Evolutionary conservation across 2,888 invertebrate species (phyloP), one percentile per base, ranked within the genome.

Genomic region (Cheilosia scutellata): DNA sequence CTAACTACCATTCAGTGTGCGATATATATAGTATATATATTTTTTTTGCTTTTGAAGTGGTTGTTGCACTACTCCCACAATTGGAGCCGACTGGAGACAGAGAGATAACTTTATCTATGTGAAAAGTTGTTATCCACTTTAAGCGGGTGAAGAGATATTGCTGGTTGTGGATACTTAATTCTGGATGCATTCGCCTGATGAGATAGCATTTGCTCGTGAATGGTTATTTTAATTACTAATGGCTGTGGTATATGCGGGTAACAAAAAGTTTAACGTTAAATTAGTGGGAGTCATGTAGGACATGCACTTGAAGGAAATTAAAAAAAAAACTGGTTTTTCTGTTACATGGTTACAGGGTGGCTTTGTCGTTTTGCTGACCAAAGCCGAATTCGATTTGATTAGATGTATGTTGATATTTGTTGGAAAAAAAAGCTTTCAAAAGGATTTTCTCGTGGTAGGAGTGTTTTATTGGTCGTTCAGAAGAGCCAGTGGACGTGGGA

Each of bases 201-300:
- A 62, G 72, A 78, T 83, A 62, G 72, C 78, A 83, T 83, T 83
- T 77, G 72, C 71, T 60, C 60, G 55, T 62, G 82, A 83, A 83
- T 78, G 47, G 72, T 78, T 72, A 68, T 78, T 78, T 78, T 83
- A 83, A 83, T 83, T 83, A 68, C 82, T 72, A 77, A 78, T 72
- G 57, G 53, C 47, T 37, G 57, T 25, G 27, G 47, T 11, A 44
- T 37, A 53, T 53, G 31, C 29, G 20, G 20, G 20, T 27, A 29
- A 27, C 51, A 51, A 27, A 25, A 55, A n/a, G 49, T 42, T 47
- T 62, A 33, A 49, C 37, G 51, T 65, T 37, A n/a, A 65, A 65
- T 65, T 65, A 65, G 51, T 40, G 37, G 9, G 13, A 29, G 51
- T 51, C 51, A 29, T 51, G 51, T 27, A 51, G 27, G 27, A 65